Conservation (phyloP, 1,140 invertebrate genomes). For the Drosophila chauvacae region DNA sequence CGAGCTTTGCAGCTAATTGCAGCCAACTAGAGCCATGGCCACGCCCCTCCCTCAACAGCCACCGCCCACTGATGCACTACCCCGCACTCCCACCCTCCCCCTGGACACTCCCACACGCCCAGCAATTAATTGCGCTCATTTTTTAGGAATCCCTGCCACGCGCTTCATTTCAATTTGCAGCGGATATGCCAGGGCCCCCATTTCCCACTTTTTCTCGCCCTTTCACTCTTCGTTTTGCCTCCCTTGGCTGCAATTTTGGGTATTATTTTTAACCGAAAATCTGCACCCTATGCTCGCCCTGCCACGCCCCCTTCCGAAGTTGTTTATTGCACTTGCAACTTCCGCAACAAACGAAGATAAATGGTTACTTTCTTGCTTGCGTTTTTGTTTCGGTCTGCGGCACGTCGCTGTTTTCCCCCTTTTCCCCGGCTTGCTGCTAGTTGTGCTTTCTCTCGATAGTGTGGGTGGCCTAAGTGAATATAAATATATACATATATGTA, state of each 20-base stretch:
- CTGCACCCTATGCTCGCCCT: constrained; percentile 43
- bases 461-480: background rate
- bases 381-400: constrained; percentile 10
- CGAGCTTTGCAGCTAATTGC: constrained; percentile 30
- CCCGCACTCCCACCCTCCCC: background rate
- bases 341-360: constrained; percentile 78
- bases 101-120: background rate
- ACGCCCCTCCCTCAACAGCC: background rate
- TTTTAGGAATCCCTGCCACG: constrained; percentile 67
- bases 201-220: background rate
- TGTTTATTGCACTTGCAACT: constrained; percentile 77
- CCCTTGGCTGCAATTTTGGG: constrained; percentile 56
- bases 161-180: constrained; percentile 63
- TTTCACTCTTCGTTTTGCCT: background rate
- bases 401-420: constrained; percentile 15
- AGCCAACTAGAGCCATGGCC: constrained; percentile 19
- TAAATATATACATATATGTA: no score
- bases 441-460: constrained; percentile 12
- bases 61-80: background rate
- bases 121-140: constrained; percentile 71
- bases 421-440: constrained; percentile 24
- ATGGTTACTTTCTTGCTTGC: constrained; percentile 56
- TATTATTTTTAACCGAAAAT: constrained; percentile 57
- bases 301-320: constrained; percentile 48
- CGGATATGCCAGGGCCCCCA: constrained; percentile 3